Evolutionary conservation across 35 echinoderm and acorn worm species (phyloP).

Genomic region (Patiria miniata): DNA sequence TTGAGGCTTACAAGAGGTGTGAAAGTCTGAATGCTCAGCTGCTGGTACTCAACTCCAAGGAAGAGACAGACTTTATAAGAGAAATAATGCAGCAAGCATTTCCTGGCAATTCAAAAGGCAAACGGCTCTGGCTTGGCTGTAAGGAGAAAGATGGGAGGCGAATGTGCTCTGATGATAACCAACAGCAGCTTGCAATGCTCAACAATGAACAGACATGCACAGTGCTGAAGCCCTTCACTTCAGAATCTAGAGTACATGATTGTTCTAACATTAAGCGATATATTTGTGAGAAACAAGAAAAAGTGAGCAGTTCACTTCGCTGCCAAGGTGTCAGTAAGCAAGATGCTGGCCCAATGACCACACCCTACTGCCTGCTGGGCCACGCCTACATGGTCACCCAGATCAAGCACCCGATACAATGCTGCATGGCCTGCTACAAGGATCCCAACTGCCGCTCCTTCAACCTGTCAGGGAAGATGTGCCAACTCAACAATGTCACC

Average conservation of each 20-base stretch:
- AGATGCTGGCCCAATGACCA: background rate
- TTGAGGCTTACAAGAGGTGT: background rate
- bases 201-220: background rate
- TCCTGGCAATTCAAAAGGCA: background rate
- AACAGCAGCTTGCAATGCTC: background rate
- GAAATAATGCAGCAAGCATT: background rate
- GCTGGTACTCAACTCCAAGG: background rate
- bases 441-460: slow-evolving; percentile 15
- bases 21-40: background rate
- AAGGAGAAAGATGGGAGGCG: background rate
- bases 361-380: background rate
- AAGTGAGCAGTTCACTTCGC: background rate
- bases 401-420: background rate
- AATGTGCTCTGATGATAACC: background rate
- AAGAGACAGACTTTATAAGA: background rate
- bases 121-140: background rate
- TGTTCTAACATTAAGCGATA: background rate
- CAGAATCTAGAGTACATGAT: background rate
- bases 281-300: background rate
- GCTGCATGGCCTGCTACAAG: slow-evolving; percentile 19
- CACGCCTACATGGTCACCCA: background rate
- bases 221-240: background rate
- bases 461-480: slow-evolving; percentile 5
- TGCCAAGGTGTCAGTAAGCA: background rate
- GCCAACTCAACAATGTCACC: slow-evolving; percentile 8